Conservation (phyloP, 2,888 invertebrate species). For the Drosophila dives region DNA sequence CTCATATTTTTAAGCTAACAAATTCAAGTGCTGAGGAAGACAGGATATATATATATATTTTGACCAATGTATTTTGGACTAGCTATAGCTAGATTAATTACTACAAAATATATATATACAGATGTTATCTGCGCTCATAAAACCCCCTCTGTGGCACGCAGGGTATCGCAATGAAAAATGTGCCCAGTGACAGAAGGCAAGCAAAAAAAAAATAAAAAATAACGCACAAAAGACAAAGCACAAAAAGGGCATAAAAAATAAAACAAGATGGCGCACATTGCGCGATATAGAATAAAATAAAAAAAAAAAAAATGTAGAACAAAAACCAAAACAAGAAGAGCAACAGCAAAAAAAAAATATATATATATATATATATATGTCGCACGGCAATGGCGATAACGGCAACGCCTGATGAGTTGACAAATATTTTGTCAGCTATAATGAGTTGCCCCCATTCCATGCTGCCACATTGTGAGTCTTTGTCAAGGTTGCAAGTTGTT, state of each 20-base stretch:
- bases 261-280: slow-evolving; percentile 42
- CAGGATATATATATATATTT: neutral
- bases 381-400: slow-evolving; percentile 40
- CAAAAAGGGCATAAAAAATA: slow-evolving; percentile 11
- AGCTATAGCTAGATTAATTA: neutral
- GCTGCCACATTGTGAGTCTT: slow-evolving; percentile 9
- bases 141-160: neutral
- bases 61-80: neutral
- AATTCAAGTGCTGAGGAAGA: neutral
- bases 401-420: slow-evolving; percentile 72
- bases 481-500: slow-evolving; percentile 22
- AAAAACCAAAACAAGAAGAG: slow-evolving; percentile 21
- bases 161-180: slow-evolving; percentile 33
- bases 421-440: slow-evolving; percentile 78
- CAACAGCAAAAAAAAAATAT: slow-evolving; percentile 12
- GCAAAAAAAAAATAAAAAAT: slow-evolving; percentile 14
- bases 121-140: neutral
- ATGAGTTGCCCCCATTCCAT: slow-evolving; percentile 56
- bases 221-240: slow-evolving; percentile 32
- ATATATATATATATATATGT: no score
- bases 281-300: slow-evolving; percentile 16
- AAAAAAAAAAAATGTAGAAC: slow-evolving; percentile 25
- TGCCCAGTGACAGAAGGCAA: slow-evolving; percentile 47
- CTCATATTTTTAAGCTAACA: neutral
- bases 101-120: neutral